phyloP scores from a whole-genome alignment of 2,113 vertebrate genomes.

The Helogale parvula region DNA sequence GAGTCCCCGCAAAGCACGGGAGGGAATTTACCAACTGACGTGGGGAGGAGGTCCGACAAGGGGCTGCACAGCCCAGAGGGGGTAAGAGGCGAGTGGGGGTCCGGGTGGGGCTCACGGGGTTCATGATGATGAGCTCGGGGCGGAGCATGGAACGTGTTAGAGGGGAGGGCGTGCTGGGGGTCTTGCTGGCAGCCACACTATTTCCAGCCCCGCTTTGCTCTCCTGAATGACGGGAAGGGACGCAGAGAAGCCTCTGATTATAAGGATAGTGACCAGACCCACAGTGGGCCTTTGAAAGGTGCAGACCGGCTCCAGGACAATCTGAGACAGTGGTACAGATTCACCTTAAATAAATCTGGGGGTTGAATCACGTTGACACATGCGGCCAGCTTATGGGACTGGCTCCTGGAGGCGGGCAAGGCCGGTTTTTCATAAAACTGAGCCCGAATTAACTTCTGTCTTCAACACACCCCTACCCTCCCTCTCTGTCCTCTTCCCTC shows the following conservation, averaged over 20 bases:
- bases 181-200: rapidly evolving
- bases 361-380: background rate
- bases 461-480: background rate
- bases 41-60: background rate
- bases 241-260: background rate
- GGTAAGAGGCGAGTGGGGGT: background rate
- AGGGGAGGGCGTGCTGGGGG: rapidly evolving
- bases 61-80: rapidly evolving
- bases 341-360: background rate
- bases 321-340: background rate
- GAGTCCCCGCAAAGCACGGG: background rate
- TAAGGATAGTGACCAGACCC: too few relatives aligned
- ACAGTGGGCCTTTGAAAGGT: background rate
- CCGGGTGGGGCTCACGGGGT: background rate
- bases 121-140: background rate
- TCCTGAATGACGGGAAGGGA: background rate
- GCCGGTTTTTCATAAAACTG: background rate
- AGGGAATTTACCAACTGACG: too few relatives aligned
- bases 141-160: rapidly evolving
- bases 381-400: background rate
- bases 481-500: background rate
- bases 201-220: background rate
- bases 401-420: background rate
- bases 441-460: background rate
- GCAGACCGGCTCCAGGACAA: slow-evolving; percentile 23